Percentiles rank a stretch among this genome's conserved stretches.
Conservation (phyloP, 2,888 invertebrate species). For the Oscheius onirici region DNA sequence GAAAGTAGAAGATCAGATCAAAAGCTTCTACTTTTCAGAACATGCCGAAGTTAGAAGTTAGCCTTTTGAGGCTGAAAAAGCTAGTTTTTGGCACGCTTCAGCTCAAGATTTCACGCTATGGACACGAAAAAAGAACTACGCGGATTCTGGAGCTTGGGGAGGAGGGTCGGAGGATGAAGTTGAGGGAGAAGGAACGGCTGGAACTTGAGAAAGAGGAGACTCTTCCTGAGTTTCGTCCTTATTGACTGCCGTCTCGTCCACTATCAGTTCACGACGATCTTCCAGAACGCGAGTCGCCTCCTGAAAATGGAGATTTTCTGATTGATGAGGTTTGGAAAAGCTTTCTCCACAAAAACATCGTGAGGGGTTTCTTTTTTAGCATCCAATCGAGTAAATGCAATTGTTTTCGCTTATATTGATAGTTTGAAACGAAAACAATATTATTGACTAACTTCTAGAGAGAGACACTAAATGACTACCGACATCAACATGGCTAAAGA, state of each 20-base stretch:
- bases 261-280: conserved; percentile 22
- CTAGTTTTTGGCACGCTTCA: too few relatives aligned
- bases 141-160: neutral
- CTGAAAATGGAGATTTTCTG: conserved; percentile 1
- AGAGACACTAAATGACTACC: too few relatives aligned
- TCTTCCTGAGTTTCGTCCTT: conserved; percentile 9
- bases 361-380: neutral
- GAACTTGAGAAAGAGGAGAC: neutral
- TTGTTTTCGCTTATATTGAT: too few relatives aligned
- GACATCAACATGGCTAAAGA: too few relatives aligned
- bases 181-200: neutral
- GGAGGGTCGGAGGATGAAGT: neutral
- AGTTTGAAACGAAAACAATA: too few relatives aligned
- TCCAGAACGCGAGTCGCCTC: conserved; percentile 26
- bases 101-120: too few relatives aligned
- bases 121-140: neutral
- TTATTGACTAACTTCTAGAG: too few relatives aligned
- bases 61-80: too few relatives aligned
- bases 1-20: too few relatives aligned
- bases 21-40: too few relatives aligned
- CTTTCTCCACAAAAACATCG: neutral
- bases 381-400: neutral
- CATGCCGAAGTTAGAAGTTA: too few relatives aligned
- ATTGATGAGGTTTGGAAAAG: neutral
- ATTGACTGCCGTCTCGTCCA: conserved; percentile 15